Conservation (phyloP, 2,113 vertebrate species). For the Rousettus leschenaultii region DNA sequence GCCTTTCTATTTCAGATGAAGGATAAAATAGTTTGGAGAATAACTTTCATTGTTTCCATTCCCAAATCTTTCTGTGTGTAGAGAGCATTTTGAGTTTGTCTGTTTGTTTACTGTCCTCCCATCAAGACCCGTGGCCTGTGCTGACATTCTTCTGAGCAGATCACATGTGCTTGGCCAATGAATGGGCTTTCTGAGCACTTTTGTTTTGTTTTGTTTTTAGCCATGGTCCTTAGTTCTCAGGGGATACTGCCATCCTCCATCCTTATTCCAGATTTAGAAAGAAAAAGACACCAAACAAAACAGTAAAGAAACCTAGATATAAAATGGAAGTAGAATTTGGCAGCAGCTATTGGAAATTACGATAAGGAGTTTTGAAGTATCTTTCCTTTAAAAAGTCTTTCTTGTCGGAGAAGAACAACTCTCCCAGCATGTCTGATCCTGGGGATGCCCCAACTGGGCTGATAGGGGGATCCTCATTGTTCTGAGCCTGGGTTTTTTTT, state of each 20-base stretch:
- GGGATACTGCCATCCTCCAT: slow-evolving; percentile 61
- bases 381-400: neutral
- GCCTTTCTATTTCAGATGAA: slow-evolving; percentile 32
- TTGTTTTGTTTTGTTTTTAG: slow-evolving; percentile 50
- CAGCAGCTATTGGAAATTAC: neutral
- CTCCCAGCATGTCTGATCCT: neutral
- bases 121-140: slow-evolving; percentile 43
- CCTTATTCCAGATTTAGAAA: slow-evolving; percentile 41
- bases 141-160: slow-evolving; percentile 64
- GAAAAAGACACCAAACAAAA: neutral
- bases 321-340: slow-evolving; percentile 11
- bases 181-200: slow-evolving; percentile 38
- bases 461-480: no score
- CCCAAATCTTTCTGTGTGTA: neutral
- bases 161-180: slow-evolving; percentile 67
- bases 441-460: neutral
- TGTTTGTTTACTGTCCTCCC: slow-evolving; percentile 40
- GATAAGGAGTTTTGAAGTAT: neutral
- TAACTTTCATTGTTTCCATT: slow-evolving; percentile 41
- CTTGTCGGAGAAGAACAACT: neutral
- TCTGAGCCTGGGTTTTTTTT: neutral
- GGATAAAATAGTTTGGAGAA: neutral
- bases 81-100: slow-evolving; percentile 25
- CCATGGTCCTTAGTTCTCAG: slow-evolving; percentile 60
- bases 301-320: slow-evolving; percentile 6